Conservation (phyloP, 2,888 invertebrate species). For the Abrostola tripartita region DNA sequence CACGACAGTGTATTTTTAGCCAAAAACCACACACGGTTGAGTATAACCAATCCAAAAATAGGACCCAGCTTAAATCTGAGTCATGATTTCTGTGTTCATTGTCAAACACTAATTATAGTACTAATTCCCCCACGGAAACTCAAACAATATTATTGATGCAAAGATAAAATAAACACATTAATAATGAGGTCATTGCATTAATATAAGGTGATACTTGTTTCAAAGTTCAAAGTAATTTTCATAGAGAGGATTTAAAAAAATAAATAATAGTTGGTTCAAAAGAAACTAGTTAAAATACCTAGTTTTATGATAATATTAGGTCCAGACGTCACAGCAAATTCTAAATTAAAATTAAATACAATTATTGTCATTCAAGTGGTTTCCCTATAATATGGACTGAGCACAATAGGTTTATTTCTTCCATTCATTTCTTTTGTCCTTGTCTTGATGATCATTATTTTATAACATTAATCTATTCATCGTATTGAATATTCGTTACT, state of each 20-base stretch:
- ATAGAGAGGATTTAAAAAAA: slow-evolving; percentile 6
- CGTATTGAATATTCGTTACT: no score
- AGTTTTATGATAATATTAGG: no score
- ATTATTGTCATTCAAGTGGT: no score
- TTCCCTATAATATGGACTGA: no score
- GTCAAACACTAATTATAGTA: slow-evolving; percentile 4
- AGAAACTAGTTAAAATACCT: not conserved
- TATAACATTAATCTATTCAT: no score
- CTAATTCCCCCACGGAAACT: slow-evolving; percentile 1
- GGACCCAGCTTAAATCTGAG: slow-evolving; percentile 8
- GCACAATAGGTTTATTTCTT: no score
- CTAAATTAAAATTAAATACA: no score
- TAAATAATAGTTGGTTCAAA: slow-evolving; percentile 7
- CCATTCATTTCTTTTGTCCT: no score
- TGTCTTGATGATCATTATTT: no score
- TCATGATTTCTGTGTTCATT: slow-evolving; percentile 12
- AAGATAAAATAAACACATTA: not conserved
- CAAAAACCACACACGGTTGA: slow-evolving; percentile 20
- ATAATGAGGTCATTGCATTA: slow-evolving; percentile 19
- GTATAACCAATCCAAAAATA: slow-evolving; percentile 20
- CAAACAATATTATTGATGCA: not conserved
- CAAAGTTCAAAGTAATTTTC: slow-evolving; percentile 5
- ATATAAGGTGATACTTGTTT: slow-evolving; percentile 7
- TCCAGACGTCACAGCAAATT: no score
- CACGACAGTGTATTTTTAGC: slow-evolving; percentile 15